Evolutionary conservation across 2,113 vertebrate species (phyloP).

Genomic region (Pholis gunnellus): DNA sequence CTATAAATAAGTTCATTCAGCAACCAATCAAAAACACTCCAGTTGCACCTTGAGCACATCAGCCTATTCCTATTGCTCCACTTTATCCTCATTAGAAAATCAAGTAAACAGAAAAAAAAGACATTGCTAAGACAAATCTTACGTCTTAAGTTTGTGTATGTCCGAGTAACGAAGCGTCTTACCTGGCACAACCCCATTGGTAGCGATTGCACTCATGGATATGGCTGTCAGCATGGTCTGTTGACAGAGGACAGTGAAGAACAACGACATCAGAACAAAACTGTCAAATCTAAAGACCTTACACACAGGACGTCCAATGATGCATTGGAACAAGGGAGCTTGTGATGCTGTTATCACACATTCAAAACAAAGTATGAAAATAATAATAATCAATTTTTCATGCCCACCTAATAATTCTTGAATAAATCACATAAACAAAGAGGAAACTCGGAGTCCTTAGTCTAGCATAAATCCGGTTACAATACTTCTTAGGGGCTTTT

Average conservation of each 20-base stretch:
- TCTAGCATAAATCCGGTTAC: slow-evolving; percentile 26
- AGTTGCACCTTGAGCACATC: not conserved
- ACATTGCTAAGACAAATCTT: not conserved
- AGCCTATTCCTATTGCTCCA: not conserved
- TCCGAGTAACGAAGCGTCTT: slow-evolving; percentile 14
- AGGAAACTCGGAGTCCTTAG: slow-evolving; percentile 18
- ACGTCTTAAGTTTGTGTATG: not conserved
- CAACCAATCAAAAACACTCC: not conserved
- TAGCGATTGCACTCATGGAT: slow-evolving; percentile 98
- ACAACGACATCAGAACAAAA: not conserved
- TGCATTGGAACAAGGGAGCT: not conserved
- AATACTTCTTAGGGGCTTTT: slow-evolving; percentile 51
- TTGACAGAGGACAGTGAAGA: slow-evolving; percentile 8
- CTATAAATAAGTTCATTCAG: not conserved
- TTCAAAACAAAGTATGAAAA: not conserved
- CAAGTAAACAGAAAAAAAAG: too few relatives aligned
- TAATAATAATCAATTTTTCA: not conserved
- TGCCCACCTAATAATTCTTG: not conserved
- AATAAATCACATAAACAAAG: not conserved
- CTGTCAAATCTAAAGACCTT: not conserved
- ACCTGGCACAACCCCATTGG: slow-evolving; percentile 98
- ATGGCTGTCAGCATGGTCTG: slow-evolving; percentile 98
- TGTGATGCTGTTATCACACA: not conserved
- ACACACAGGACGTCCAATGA: not conserved
- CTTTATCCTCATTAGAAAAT: not conserved